Evolutionary conservation across 2,888 invertebrate genomes (phyloP).

Genomic region (Phrixothrix hirtus): DNA sequence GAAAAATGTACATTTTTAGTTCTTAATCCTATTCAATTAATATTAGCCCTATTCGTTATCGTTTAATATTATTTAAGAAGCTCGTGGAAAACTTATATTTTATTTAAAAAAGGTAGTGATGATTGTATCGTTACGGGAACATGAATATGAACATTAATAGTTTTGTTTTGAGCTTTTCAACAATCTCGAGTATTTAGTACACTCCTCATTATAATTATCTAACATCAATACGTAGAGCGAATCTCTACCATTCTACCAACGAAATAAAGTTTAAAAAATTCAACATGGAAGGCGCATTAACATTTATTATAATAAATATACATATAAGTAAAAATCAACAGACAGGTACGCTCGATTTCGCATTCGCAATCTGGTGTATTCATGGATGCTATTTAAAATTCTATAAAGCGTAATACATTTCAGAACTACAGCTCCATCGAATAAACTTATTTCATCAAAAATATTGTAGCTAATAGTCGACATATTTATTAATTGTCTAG

Average conservation of each 20-base stretch:
- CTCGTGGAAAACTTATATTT: no score
- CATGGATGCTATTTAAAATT: constrained; percentile 27
- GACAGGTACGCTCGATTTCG: constrained; percentile 18
- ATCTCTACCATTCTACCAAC: not conserved
- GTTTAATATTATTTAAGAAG: no score
- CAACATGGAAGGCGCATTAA: constrained; percentile 7
- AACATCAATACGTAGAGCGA: no score
- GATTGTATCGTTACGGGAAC: no score
- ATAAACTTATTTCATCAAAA: constrained; percentile 27
- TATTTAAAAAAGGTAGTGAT: no score
- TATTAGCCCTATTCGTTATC: no score
- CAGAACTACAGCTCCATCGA: constrained; percentile 30
- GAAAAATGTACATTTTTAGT: no score
- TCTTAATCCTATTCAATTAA: no score
- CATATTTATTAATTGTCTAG: constrained; percentile 57
- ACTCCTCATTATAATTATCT: no score
- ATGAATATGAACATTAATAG: no score
- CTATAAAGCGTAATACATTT: constrained; percentile 28
- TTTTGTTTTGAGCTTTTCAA: no score
- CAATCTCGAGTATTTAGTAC: no score
- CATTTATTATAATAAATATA: constrained; percentile 9
- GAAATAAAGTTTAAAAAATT: constrained; percentile 5
- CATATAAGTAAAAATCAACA: constrained; percentile 14
- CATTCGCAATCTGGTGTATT: constrained; percentile 26
- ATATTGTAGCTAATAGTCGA: constrained; percentile 35